A percentile compares a stretch with the other conserved stretches of the same genome.
Conservation (phyloP, 2,113 vertebrate species). For the Antechinus stuartii region DNA sequence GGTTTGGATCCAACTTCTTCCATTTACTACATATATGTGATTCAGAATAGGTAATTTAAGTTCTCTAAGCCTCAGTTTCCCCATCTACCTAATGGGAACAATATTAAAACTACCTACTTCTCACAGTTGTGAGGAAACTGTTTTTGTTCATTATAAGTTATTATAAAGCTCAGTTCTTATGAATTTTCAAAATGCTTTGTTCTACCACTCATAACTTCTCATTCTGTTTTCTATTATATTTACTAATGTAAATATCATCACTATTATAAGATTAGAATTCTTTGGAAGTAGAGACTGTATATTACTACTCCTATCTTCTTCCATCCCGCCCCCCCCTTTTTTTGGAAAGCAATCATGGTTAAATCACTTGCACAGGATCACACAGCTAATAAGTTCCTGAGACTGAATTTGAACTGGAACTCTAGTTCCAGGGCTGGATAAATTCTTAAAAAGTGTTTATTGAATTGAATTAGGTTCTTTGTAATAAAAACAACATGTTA, state of each 20-base stretch:
- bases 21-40: no score
- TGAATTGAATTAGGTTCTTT: background rate
- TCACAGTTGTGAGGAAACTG: no score
- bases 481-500: background rate
- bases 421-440: background rate
- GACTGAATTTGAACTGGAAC: background rate
- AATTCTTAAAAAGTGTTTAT: background rate
- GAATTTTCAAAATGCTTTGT: background rate
- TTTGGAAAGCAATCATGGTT: background rate
- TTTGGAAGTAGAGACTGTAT: background rate
- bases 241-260: background rate
- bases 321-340: background rate
- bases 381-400: background rate
- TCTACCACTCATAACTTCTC: background rate
- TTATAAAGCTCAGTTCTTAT: background rate
- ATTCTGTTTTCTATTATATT: background rate
- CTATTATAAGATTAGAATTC: background rate
- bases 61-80: no score
- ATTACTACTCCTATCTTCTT: background rate
- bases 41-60: no score
- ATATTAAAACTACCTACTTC: no score
- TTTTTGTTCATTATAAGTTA: no score
- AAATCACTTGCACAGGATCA: background rate
- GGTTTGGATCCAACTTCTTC: no score
- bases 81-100: no score